Evolutionary conservation across 2,113 vertebrate genomes (phyloP).

Genomic region (Azemiops feae): DNA sequence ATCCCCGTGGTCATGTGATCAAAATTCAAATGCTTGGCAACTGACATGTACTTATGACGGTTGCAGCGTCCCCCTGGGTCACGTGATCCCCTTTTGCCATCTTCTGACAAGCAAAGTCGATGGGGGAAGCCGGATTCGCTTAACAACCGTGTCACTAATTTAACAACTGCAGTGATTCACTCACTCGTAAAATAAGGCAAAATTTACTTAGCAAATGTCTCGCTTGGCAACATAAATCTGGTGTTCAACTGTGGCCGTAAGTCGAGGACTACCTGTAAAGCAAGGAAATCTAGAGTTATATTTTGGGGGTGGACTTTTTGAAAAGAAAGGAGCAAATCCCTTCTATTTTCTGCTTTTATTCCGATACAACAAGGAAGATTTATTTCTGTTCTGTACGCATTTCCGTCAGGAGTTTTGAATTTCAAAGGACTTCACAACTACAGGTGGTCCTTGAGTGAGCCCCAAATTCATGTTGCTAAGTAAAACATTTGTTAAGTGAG

Average conservation of each 20-base stretch:
- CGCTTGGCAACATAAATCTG: background rate
- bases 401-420: too few relatives aligned
- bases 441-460: too few relatives aligned
- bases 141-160: background rate
- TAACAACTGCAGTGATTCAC: background rate
- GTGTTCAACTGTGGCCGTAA: background rate
- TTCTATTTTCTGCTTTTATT: background rate
- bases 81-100: background rate
- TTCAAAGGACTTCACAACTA: too few relatives aligned
- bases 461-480: too few relatives aligned
- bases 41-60: background rate
- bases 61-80: background rate
- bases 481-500: too few relatives aligned
- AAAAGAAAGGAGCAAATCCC: background rate
- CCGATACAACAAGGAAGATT: background rate
- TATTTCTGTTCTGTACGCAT: background rate
- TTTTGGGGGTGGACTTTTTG: background rate
- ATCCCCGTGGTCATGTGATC: background rate
- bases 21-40: background rate
- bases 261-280: background rate
- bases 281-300: background rate
- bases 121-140: rapidly evolving
- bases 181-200: background rate
- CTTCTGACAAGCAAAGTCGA: background rate
- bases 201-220: background rate